Evolutionary conservation across 2,888 invertebrate species (phyloP).

Genomic region (Synanthedon vespiformis): DNA sequence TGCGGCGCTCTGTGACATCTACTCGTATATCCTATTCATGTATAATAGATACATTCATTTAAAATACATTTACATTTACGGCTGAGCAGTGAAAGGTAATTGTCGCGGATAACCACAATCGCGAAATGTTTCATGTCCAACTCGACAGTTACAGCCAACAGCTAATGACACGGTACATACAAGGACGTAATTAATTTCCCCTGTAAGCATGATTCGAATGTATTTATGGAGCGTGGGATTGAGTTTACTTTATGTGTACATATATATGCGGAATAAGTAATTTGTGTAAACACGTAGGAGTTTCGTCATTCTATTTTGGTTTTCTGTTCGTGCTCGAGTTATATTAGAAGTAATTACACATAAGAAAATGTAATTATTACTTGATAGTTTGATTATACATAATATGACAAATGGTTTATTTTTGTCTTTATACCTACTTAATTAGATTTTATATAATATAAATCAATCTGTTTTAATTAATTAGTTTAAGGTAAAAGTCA

Average conservation of each 20-base stretch:
- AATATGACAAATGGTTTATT: no score
- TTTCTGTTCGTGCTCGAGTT: no score
- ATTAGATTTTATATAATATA: no score
- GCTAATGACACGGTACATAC: conserved; percentile 6
- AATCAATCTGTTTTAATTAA: no score
- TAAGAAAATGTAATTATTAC: no score
- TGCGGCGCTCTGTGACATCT: conserved; percentile 17
- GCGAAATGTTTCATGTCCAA: background rate
- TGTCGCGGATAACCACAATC: conserved; percentile 9
- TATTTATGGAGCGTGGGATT: conserved; percentile 7
- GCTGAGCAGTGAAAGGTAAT: conserved; percentile 32
- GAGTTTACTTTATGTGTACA: background rate
- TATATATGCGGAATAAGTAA: no score
- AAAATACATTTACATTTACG: conserved; percentile 50
- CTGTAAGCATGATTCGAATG: conserved; percentile 8
- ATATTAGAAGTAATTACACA: no score
- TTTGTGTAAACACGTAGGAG: no score
- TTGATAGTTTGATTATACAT: no score
- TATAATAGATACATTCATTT: conserved; percentile 51
- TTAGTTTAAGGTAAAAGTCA: no score
- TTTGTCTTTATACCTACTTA: no score
- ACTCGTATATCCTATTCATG: conserved; percentile 23
- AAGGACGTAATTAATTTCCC: conserved; percentile 12
- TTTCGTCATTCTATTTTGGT: no score
- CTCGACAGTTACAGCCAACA: background rate